Evolutionary conservation across 2,888 invertebrate genomes (phyloP).

Genomic region (Athalia cordata): DNA sequence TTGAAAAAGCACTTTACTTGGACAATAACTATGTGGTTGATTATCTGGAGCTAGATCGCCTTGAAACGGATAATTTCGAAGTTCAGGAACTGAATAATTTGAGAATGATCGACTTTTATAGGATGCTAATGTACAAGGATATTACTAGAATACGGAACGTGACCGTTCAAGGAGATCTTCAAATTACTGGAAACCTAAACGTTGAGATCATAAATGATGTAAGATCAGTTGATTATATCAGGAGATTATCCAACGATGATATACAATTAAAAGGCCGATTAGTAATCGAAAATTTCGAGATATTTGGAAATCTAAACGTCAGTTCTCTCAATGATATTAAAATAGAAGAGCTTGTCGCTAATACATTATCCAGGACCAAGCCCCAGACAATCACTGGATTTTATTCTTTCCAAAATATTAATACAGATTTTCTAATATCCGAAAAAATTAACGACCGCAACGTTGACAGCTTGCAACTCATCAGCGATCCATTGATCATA

Average conservation of each 20-base stretch:
- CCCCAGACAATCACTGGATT: conserved; percentile 55
- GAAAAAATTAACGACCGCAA: conserved; percentile 56
- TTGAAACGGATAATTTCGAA: conserved; percentile 45
- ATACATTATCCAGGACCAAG: conserved; percentile 56
- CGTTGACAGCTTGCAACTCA: conserved; percentile 55
- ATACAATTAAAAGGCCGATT: conserved; percentile 44
- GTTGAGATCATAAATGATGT: conserved; percentile 54
- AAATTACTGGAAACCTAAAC: conserved; percentile 52
- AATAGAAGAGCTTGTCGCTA: conserved; percentile 52
- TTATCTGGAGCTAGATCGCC: conserved; percentile 25
- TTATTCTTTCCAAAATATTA: conserved; percentile 53
- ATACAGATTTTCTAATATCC: conserved; percentile 51
- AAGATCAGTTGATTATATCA: conserved; percentile 52
- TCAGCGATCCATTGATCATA: conserved; percentile 57
- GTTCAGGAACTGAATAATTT: conserved; percentile 50
- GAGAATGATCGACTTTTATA: conserved; percentile 48
- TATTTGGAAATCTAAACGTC: conserved; percentile 54
- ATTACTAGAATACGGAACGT: conserved; percentile 47
- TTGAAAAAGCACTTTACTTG: conserved; percentile 45
- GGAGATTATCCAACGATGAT: conserved; percentile 44
- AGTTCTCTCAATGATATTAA: conserved; percentile 52
- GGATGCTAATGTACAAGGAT: conserved; percentile 20
- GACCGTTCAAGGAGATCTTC: conserved; percentile 59
- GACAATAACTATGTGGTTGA: conserved; percentile 47
- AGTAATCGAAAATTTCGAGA: conserved; percentile 54